Percentiles rank a stretch among this genome's conserved stretches.
Evolutionary conservation across 2,113 vertebrate genomes (phyloP).

Genomic region (Lutjanus erythropterus): DNA sequence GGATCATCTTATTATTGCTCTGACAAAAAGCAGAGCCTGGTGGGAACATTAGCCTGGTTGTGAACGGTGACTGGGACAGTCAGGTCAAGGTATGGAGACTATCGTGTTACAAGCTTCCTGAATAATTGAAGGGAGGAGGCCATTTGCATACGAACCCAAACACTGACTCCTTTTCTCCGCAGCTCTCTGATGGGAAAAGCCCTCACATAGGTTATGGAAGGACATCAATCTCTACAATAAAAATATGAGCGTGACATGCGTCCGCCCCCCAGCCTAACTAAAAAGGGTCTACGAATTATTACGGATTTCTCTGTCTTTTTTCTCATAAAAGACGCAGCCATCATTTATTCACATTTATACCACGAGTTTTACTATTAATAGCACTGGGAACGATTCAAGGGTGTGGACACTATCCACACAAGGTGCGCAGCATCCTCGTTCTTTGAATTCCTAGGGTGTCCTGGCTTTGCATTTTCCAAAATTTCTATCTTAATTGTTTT

Average conservation of each 20-base stretch:
- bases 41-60: constrained; percentile 8
- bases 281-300: no score
- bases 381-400: not conserved
- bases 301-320: no score
- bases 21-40: not conserved
- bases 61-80: constrained; percentile 3
- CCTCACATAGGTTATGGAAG: not conserved
- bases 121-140: constrained; percentile 76
- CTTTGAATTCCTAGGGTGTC: not conserved
- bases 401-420: constrained; percentile 34
- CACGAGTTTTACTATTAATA: not conserved
- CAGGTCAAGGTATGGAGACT: constrained; percentile 30
- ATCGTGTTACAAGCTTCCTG: constrained; percentile 63
- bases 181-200: constrained; percentile 1
- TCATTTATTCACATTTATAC: not conserved
- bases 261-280: no score
- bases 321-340: not conserved
- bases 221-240: not conserved
- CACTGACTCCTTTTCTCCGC: constrained; percentile 52
- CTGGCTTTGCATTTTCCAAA: no score
- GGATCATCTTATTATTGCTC: constrained; percentile 29
- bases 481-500: not conserved
- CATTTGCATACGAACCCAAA: constrained; percentile 85
- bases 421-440: constrained; percentile 47
- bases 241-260: not conserved